Base-by-base conservation (phyloP, 2,888 invertebrate species). In the Drosophila multiciliata region DNA sequence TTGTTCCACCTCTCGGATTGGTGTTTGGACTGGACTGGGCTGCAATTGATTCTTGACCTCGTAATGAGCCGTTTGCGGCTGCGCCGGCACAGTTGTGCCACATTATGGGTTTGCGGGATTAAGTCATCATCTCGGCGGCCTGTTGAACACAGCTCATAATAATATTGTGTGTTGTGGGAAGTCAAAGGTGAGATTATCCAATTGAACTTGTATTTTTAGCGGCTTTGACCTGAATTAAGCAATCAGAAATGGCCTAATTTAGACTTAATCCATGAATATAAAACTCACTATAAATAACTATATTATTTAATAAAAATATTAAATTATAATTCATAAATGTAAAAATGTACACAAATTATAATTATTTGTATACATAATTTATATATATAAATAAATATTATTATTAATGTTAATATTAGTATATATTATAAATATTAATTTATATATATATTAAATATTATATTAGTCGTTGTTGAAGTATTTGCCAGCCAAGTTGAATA, bases 41-140 rank as follows among this genome's bases (percentile, higher is more conserved):
- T 69, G 60, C 90, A 82, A 89, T 85, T 86, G 85, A 85, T 75
- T 88, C 49, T 60, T 86, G 90, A 90, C 85, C 90, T 82, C 80
- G 66, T 87, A 87, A 87, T 87, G 75, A 88, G 76, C 53, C 35
- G 78, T 74, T 74, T 82, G 73, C 64, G 66, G 65, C 67, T 67
- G 64, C 72, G 63, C 70, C 52, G 71, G 55, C 53, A 52, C 67
- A 53, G 70, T 55, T 84, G 68, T 65, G 73, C 71, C 66, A 66
- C 67, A 79, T 78, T 84, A 82, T 61, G 82, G 88, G 57, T 70
- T 64, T 57, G 61, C 15, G 59, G 75, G 78, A 84, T 84, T 87
- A 84, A 87, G 88, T 68, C 88, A 85, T 89, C 74, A 82, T 76
- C 66, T 66, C 26, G 50, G 57, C 66, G 64, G 50, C 53, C 52